Base-by-base conservation (phyloP, 2,888 invertebrate genomes). In the Stenichneumon culpator region DNA sequence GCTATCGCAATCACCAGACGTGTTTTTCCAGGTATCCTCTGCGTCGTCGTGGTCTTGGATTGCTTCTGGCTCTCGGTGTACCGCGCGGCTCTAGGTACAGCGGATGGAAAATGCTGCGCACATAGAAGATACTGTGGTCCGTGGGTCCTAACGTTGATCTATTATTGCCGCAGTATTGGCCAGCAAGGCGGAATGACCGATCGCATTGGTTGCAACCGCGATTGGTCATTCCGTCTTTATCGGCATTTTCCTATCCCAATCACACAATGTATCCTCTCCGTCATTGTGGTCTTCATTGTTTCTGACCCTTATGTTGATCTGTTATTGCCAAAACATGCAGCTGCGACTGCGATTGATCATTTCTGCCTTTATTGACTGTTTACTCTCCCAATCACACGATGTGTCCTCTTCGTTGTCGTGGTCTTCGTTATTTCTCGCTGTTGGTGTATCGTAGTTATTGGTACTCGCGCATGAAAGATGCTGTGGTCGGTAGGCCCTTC, bases 11-110 rank as follows among this genome's bases (percentile, higher is more conserved):
- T n/a, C 50, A n/a, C 57, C 57, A 47, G 7, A 39, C 2, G 39
- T 39, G 11, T 39, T 11, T 39, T 11, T 39, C 44, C 16, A 72
- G 52, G 67, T 54, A 57, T 25, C 50, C 32, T 25, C 14, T 16
- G 19, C 14, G 16, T 73, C 54, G 22, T 65, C 25, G 19, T 44
- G 16, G 19, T 67, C 73, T n/a, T n/a, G 32, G 19, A 50, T 52
- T 69, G 50, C 47, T 50, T 65, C 74, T 63, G 39, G 16, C 73
- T 28, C 22, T 47, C n/a, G 47, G 50, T 25, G 32, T 44, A 7
- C 14, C 28, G 14, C 50, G 19, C 19, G 7, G n/a, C 16, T 36
- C 36, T 39, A 7, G 16, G 60, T 28, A 16, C 32, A 6, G 32
- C 32, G 28, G 16, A 63, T 28, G 60, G 14, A n/a, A 75, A 44